phyloP scores from a whole-genome alignment of 1,140 invertebrate genomes.

The Muscidifurax raptorellus region DNA sequence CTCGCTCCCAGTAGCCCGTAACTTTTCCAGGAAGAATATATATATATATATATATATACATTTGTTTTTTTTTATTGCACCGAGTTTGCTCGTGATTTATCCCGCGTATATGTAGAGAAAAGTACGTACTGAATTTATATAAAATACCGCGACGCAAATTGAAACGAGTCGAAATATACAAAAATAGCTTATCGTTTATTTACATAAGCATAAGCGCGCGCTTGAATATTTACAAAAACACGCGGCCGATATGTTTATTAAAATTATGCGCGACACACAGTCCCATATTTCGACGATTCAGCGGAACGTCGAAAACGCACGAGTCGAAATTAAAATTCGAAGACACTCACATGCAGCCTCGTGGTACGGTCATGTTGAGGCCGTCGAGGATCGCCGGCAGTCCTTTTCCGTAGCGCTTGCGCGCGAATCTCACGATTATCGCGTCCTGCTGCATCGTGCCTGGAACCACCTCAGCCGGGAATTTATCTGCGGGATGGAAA shows the following conservation, averaged over 20 bases:
- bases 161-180: no score
- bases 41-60: no score
- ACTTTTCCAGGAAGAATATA: constrained; percentile 72
- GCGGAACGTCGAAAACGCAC: no score
- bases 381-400: constrained; percentile 76
- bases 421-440: constrained; percentile 75
- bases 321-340: no score
- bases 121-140: no score
- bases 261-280: no score
- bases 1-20: constrained; percentile 92
- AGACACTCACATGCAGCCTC: constrained; percentile 80
- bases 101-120: no score
- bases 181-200: no score
- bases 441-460: constrained; percentile 69
- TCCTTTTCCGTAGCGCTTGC: constrained; percentile 78
- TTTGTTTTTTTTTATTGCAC: background rate
- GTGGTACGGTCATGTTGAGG: constrained; percentile 79
- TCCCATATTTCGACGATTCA: background rate
- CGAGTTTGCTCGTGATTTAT: background rate
- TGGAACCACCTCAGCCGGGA: constrained; percentile 20
- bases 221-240: background rate
- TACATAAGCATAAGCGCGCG: no score
- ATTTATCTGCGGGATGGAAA: constrained; percentile 50
- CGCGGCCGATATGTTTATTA: no score
- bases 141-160: no score